These are phyloP conservation scores for Grapholita molesta DNA, from an alignment of 1,140 invertebrate species.

Conservation along the genomic window DNA sequence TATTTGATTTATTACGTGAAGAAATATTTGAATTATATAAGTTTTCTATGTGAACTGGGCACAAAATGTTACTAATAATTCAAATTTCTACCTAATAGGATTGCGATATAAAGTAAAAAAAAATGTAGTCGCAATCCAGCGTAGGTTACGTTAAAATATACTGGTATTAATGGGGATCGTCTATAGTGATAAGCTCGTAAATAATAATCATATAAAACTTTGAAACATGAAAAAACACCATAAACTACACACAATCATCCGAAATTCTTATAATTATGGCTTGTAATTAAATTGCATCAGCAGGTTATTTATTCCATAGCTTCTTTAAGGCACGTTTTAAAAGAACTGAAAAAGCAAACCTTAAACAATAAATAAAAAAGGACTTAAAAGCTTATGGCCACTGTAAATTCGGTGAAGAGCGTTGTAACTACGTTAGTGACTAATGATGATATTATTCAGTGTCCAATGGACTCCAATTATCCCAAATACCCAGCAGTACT, in stretches of 20 bases:
- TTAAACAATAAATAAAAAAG: not conserved
- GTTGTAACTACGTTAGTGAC: not conserved
- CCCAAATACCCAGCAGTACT: slow-evolving; percentile 26
- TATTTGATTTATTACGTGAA: no score
- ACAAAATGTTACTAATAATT: no score
- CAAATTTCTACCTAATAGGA: no score
- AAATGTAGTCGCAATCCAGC: no score
- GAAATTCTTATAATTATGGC: not conserved
- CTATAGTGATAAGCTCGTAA: no score
- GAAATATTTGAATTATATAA: no score
- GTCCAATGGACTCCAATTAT: slow-evolving; percentile 34
- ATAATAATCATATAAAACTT: not conserved
- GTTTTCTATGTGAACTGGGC: no score
- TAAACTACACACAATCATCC: not conserved
- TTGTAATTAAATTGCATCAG: not conserved
- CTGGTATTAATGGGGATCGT: no score
- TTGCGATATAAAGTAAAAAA: no score
- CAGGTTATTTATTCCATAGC: no score
- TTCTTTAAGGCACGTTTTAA: not conserved
- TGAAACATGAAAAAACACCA: not conserved
- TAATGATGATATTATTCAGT: slow-evolving; percentile 24
- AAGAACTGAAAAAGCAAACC: no score
- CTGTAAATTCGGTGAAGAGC: not conserved
- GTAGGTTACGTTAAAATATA: no score
- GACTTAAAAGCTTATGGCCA: not conserved